Conservation (phyloP, 2,888 invertebrate species). For the Epinotia nisella region DNA sequence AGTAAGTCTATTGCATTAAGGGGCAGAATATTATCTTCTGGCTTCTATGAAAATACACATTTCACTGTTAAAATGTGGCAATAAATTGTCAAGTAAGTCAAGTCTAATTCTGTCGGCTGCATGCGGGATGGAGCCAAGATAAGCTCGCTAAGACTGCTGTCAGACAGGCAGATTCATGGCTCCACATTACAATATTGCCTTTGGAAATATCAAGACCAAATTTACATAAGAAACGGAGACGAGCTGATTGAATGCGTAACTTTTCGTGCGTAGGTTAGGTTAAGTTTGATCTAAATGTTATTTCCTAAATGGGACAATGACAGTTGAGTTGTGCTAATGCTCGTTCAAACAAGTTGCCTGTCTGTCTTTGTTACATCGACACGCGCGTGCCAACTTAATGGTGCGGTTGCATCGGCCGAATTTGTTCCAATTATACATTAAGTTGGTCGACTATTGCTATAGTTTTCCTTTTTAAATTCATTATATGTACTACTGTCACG, state of each 20-base stretch:
- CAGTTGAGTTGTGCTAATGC: too few relatives aligned
- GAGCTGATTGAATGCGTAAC: not conserved
- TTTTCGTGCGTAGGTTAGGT: too few relatives aligned
- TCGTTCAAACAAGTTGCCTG: too few relatives aligned
- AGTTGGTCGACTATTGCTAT: too few relatives aligned
- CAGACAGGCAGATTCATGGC: conserved; percentile 1
- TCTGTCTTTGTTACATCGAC: too few relatives aligned
- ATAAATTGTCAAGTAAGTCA: not conserved
- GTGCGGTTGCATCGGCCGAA: too few relatives aligned
- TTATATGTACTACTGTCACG: too few relatives aligned
- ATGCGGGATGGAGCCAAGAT: not conserved
- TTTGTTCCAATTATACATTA: too few relatives aligned
- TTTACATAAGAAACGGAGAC: not conserved
- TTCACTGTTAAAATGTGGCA: not conserved
- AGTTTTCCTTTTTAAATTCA: too few relatives aligned
- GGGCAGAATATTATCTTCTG: not conserved
- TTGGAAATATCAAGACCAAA: not conserved
- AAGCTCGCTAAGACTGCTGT: conserved; percentile 10
- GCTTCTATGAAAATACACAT: not conserved
- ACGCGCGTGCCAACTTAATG: too few relatives aligned
- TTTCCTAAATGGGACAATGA: too few relatives aligned
- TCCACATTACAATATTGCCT: not conserved
- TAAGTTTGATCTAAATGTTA: too few relatives aligned
- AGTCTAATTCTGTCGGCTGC: not conserved
- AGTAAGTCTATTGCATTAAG: not conserved